A percentile compares a stretch with the other conserved stretches of the same genome.
phyloP scores from a whole-genome alignment of 2,888 invertebrate species.

The Cephus runcator region DNA sequence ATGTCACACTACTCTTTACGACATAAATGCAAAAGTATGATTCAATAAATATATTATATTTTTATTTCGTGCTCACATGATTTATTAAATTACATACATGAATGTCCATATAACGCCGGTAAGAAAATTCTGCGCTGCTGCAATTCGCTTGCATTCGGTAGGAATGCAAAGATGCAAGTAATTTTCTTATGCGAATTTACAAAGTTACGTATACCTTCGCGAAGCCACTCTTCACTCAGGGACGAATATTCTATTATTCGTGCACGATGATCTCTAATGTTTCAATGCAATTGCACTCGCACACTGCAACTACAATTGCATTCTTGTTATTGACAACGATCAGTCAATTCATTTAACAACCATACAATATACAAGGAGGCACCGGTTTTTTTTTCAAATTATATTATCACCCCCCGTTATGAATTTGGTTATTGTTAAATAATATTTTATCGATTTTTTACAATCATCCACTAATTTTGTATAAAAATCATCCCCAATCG shows the following conservation, averaged over 20 bases:
- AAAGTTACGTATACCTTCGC: background rate
- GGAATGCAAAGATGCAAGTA: background rate
- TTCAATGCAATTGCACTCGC: background rate
- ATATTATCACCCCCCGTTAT: background rate
- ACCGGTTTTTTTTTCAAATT: too few species aligned
- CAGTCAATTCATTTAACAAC: background rate
- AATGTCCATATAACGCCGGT: background rate
- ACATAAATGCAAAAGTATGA: too few species aligned
- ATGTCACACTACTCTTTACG: too few species aligned
- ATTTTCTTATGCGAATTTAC: background rate
- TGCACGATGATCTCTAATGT: background rate
- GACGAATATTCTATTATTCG: background rate
- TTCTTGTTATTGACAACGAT: background rate
- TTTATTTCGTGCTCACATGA: too few species aligned
- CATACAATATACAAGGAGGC: too few species aligned
- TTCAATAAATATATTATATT: too few species aligned
- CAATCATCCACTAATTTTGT: too few species aligned
- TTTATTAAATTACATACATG: background rate
- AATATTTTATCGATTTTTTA: background rate
- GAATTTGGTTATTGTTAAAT: background rate
- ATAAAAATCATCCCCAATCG: background rate
- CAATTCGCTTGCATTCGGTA: background rate
- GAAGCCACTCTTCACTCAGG: background rate
- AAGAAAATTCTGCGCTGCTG: background rate
- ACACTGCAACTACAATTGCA: background rate